Conservation (phyloP, 2,113 vertebrate species). For the Mohoua ochrocephala region DNA sequence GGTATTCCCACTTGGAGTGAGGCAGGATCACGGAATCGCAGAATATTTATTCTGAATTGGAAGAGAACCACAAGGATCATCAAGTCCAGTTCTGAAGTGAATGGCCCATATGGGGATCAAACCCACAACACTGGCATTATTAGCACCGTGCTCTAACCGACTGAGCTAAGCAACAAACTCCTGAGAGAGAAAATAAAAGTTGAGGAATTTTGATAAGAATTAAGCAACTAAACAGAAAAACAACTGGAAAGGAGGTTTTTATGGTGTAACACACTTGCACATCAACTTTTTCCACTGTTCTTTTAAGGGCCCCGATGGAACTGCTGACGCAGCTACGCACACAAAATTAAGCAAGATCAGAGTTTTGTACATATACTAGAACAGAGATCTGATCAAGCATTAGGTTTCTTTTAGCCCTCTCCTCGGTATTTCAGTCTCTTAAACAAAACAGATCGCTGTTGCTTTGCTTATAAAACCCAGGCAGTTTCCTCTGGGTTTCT, state of each 20-base stretch:
- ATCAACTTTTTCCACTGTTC: background rate
- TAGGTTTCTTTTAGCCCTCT: background rate
- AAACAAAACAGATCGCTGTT: background rate
- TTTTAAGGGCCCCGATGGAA: background rate
- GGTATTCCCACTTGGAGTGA: background rate
- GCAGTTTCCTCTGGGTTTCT: background rate
- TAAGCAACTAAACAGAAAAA: background rate
- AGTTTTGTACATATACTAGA: background rate
- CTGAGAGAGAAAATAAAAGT: background rate
- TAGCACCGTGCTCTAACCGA: background rate
- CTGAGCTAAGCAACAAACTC: background rate
- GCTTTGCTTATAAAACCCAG: background rate
- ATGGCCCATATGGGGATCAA: background rate
- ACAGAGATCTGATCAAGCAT: background rate
- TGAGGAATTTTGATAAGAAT: background rate
- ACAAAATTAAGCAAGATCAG: background rate
- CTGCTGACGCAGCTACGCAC: background rate
- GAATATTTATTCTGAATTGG: background rate
- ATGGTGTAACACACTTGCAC: background rate
- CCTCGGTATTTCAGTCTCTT: accelerated
- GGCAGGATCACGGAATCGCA: background rate
- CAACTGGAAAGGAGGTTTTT: background rate
- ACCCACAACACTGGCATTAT: background rate
- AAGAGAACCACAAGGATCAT: background rate
- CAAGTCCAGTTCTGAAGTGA: background rate